Base-by-base conservation (phyloP, 2,113 vertebrate genomes). In the Gymnarchus niloticus region DNA sequence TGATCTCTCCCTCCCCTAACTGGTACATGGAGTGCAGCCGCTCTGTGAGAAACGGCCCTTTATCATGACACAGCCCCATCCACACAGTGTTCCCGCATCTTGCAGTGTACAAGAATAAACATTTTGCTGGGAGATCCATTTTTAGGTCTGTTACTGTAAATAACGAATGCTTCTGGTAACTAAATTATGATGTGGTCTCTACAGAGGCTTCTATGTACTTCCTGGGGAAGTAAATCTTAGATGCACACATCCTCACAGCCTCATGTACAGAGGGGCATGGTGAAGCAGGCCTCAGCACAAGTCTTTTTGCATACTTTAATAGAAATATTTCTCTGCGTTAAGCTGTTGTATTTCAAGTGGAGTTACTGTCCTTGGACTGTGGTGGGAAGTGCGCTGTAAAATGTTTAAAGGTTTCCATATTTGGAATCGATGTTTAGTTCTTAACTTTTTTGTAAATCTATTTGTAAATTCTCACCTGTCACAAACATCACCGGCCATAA, bases 131-230 rank as follows among this genome's bases (percentile, higher is more conserved):
- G 2, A 4, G 23, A 57, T 85, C 69, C 54, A 59, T 78, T 78
- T 80, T 85, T 80, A 85, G 84, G 54, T 33, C 52, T 51, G 12
- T 28, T 78, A 46, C 56, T 85, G 84, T 85, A 85, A 85, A 85
- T 85, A 85, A 85, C 80, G n/a, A 23, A 85, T 85, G 52, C 73
- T 85, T 80, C 84, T 28, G 7, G 52, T 78, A 76, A 78, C 33
- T 80, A 73, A 85, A 57, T 78, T 78, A n/a, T 19, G 65, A 37
- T 73, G 33, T 73, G 65, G 33, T 37, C 23, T 85, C 73, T 80
- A 19, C 61, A 14, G 61, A 85, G 3, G 52, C 6, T 78, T 78
- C 33, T 46, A n/a, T n/a, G n/a, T n/a, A 14, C 49, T 57, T 44
- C 21, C 54, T 59, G 65, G 33, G 41, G 33, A 73, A 73, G 65